phyloP scores from a whole-genome alignment of 2,113 vertebrate species.

The Phylloscopus whistleri region DNA sequence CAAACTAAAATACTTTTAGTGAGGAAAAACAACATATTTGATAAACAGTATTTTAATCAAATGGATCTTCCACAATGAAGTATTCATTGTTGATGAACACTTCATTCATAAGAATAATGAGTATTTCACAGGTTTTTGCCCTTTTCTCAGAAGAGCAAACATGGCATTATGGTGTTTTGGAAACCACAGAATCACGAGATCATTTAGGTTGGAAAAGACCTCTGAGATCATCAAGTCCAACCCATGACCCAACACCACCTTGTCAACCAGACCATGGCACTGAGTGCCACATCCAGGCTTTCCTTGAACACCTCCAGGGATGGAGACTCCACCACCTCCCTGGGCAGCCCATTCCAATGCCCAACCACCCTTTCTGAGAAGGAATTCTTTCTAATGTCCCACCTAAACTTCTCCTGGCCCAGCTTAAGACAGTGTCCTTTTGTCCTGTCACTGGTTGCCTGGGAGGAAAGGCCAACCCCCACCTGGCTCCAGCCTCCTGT shows the following conservation, averaged over 20 bases:
- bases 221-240: not conserved
- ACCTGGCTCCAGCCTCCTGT: not conserved
- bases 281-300: accelerated
- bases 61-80: not conserved
- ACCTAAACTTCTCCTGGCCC: not conserved
- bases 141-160: not conserved
- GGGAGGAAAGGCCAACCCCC: not conserved
- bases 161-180: not conserved
- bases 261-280: not conserved
- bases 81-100: not conserved
- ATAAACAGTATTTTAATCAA: not conserved
- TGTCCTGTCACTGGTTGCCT: not conserved
- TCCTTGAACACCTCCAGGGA: too few relatives aligned
- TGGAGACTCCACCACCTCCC: not conserved
- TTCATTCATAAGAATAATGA: not conserved
- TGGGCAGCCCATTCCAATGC: not conserved
- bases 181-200: not conserved
- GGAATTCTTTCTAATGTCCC: not conserved
- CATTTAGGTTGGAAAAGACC: not conserved
- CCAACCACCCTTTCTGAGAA: not conserved
- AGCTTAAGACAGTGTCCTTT: not conserved
- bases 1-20: not conserved
- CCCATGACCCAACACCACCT: not conserved
- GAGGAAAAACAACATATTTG: not conserved
- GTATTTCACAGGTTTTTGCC: not conserved